Base-by-base conservation (phyloP, 2,888 invertebrate genomes). In the Cordilura impudica region DNA sequence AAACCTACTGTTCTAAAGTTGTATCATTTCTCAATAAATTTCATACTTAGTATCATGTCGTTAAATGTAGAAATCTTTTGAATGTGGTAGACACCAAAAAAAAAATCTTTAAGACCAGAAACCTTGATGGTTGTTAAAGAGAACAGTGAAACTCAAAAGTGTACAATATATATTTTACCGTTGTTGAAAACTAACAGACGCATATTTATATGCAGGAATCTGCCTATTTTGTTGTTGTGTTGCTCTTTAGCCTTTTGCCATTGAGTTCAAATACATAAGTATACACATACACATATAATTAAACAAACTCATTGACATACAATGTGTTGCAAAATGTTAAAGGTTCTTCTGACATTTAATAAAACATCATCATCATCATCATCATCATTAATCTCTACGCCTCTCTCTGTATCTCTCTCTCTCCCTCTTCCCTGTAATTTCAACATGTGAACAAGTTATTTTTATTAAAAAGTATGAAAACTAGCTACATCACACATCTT, bases 21-120 rank as follows among this genome's bases (percentile, higher is more conserved):
- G 83, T 86, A 86, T 86, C 85, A 85, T 83, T 85, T 85, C 87
- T 87, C 87, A 86, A 86, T 87, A 87, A 86, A 84, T 86, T 85
- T 84, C 85, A 85, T 61, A n/a, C n/a, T n/a, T n/a, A 61, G 69
- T 54, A 75, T 69, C 35, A 69, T 69, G 54, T 83, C 84, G 82
- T 73, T 58, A 58, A 66, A 73, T 29, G 60, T 63, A 47, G 56
- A 65, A 65, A 63, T 56, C 63, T 65, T 72, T 72, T 56, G 26
- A 71, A 63, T 47, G 31, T 47, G 29, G 29, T 29, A 16, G 29
- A 54, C 29, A 51, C 4, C 31, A 58, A 58, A 49, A 49, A 19
- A 14, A 23, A 54, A 12, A 47, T 39, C 35, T 39, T 39, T 39
- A 39, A n/a, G n/a, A n/a, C n/a, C n/a, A n/a, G n/a, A n/a, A 23